Conservation (phyloP, 2,797 vertebrate genomes). For the Aphelocoma californica region DNA sequence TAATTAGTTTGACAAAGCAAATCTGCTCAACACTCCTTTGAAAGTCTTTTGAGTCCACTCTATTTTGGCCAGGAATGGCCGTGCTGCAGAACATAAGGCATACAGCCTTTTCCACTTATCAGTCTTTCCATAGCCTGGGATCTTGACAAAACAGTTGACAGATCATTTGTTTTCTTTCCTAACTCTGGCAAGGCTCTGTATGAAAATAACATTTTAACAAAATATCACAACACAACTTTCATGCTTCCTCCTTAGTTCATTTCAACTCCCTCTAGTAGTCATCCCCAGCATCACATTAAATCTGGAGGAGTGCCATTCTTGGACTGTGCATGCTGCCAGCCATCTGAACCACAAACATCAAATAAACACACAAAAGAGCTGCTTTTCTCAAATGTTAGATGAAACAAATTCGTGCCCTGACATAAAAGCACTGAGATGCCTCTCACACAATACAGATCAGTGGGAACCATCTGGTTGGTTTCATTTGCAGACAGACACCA, state of each 20-base stretch:
- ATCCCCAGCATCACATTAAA: neutral
- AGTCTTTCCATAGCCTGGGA: neutral
- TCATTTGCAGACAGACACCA: conserved; percentile 20
- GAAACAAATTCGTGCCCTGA: conserved; percentile 47
- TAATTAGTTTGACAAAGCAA: neutral
- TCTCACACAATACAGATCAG: conserved; percentile 41
- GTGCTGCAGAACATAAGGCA: neutral
- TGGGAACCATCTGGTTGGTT: conserved; percentile 60
- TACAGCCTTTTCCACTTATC: neutral
- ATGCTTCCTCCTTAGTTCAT: neutral
- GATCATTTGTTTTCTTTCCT: neutral
- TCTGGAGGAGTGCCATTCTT: conserved; percentile 8
- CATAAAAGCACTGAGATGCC: conserved; percentile 51
- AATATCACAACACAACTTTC: neutral
- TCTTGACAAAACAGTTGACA: neutral
- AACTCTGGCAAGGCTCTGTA: neutral
- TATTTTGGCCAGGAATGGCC: neutral
- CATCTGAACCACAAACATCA: conserved; percentile 36
- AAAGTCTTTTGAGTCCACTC: neutral
- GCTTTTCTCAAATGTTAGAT: conserved; percentile 32
- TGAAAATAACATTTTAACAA: conserved; percentile 11
- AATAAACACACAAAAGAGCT: conserved; percentile 42
- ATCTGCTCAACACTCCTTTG: neutral
- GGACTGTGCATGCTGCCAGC: neutral
- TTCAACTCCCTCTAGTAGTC: neutral